Conservation (phyloP, 2,797 vertebrate genomes). For the Taenioides sp. region DNA sequence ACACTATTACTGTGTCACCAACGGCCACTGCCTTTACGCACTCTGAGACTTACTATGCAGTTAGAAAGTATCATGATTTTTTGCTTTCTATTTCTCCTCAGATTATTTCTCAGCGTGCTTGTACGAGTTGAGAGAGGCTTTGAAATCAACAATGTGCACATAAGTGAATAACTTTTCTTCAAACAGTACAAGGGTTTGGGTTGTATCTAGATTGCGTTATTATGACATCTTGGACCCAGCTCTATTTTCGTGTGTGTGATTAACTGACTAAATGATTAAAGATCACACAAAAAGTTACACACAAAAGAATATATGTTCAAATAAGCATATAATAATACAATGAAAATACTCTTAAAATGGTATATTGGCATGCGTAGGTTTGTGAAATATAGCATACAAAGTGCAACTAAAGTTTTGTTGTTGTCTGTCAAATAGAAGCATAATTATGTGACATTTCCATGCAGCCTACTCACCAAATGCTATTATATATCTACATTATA, state of each 20-base stretch:
- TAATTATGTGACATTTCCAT: constrained; percentile 2
- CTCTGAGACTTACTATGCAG: neutral
- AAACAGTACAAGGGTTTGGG: neutral
- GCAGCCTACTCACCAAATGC: neutral
- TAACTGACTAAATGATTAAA: neutral
- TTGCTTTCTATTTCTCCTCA: neutral
- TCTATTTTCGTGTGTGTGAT: neutral
- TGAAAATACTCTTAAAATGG: neutral
- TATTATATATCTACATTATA: constrained; percentile 11
- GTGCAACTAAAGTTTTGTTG: neutral
- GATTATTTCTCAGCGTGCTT: neutral
- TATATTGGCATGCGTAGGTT: neutral
- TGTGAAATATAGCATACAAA: neutral
- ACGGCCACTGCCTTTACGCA: constrained; percentile 4
- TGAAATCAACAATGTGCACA: neutral
- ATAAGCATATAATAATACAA: no score
- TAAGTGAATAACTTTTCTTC: neutral
- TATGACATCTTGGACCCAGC: neutral
- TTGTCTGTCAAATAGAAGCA: neutral
- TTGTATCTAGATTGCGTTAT: neutral
- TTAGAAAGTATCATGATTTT: neutral
- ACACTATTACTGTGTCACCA: constrained; percentile 12
- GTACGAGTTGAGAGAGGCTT: neutral
- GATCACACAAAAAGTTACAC: neutral
- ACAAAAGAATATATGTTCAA: no score